A percentile compares a stretch with the other conserved stretches of the same genome.
Evolutionary conservation across 2,888 invertebrate species (phyloP).

Genomic region (Hypomecis atomaria): DNA sequence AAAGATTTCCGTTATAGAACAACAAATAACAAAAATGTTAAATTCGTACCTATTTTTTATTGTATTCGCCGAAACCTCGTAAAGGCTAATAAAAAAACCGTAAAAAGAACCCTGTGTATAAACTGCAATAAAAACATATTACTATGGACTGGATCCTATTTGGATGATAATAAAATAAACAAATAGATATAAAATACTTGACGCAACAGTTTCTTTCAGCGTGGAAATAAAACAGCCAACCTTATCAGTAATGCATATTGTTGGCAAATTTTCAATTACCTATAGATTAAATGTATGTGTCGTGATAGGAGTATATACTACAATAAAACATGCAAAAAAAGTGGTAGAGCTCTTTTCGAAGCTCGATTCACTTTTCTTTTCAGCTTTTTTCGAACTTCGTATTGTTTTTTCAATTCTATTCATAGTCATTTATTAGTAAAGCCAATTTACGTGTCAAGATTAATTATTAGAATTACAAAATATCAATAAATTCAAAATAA

Average conservation of each 20-base stretch:
- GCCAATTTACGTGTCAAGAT: too few species aligned
- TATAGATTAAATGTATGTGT: too few species aligned
- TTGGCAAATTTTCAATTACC: too few species aligned
- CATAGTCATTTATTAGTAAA: too few species aligned
- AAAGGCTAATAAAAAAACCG: slow-evolving; percentile 23
- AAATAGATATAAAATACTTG: slow-evolving; percentile 1
- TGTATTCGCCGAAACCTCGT: slow-evolving; percentile 13
- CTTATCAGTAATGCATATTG: background rate
- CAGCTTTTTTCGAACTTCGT: too few species aligned
- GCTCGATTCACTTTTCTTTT: too few species aligned
- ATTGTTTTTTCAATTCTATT: too few species aligned
- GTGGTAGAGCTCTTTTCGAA: too few species aligned
- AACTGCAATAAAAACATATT: slow-evolving; percentile 23
- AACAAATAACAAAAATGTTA: slow-evolving; percentile 20
- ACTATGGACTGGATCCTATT: slow-evolving; percentile 7
- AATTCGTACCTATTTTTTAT: slow-evolving; percentile 27
- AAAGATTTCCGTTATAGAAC: slow-evolving; percentile 17
- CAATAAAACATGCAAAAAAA: too few species aligned
- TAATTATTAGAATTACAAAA: too few species aligned
- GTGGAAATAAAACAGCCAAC: background rate
- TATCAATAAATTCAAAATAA: too few species aligned
- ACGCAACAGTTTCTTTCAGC: slow-evolving; percentile 1
- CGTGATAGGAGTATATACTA: too few species aligned
- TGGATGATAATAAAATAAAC: slow-evolving; percentile 14
- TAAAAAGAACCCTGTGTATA: slow-evolving; percentile 26